Evolutionary conservation across 2,113 vertebrate species (phyloP), one percentile per base, ranked within the genome.

Genomic region (Hepsetus odoe): DNA sequence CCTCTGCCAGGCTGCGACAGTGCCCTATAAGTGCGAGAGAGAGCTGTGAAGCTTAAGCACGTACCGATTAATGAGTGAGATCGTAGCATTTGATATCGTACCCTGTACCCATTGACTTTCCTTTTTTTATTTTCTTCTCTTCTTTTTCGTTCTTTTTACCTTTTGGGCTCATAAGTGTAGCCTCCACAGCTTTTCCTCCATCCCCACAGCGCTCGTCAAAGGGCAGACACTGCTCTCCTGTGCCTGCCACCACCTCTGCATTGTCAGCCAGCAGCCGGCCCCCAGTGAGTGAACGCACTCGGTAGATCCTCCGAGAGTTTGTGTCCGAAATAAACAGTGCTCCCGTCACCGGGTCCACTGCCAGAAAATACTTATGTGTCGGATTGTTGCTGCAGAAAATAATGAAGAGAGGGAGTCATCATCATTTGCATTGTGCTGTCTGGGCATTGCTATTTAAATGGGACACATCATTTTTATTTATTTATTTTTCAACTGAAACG

Each of bases 321-420:
- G 97, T 98, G 88, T 99, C 98, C 0, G 98, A 99, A 80, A 98
- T 94, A 33, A 94, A 99, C 77, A 99, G 90, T 0, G 95, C 95
- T 76, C 97, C 97, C 0, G 96, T 95, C 86, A 98, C 96, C 2
- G 98, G 98, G 88, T 99, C 96, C 85, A 99, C 96, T 0, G 97
- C 96, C 93, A 99, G 86, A 91, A 98, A 99, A 92, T 99, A 99
- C 90, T 99, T 99, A 85, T 99, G 97, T 5, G 96, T 97, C 0
- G 97, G 97, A 89, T 98, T 98, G 90, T 98, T 98, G 92, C 97
- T 99, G 93, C 80, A 86, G 81, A 53, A 80, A 13, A 89, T 18
- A 77, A 88, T 83, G 80, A 76, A 55, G 82, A 67, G 10, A 40
- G 5, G 0, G 4, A 61, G 77, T 80, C 32, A 83, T 5, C 9